phyloP scores from a whole-genome alignment of 2,888 invertebrate genomes.

The Ormyrus thymus region DNA sequence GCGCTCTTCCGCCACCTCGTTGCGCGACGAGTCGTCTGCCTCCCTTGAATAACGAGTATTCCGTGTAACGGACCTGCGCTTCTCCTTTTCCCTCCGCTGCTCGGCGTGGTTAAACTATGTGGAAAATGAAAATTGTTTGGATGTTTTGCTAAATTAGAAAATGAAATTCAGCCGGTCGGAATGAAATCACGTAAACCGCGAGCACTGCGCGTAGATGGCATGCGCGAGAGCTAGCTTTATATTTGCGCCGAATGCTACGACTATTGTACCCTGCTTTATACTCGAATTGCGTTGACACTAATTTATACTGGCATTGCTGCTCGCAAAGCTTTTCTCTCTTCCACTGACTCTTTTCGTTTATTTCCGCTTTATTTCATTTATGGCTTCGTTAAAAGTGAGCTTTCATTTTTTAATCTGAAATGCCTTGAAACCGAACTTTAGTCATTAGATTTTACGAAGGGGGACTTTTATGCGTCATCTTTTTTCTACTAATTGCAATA shows the following conservation, averaged over 20 bases:
- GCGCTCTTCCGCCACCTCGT: background rate
- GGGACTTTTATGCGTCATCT: no score
- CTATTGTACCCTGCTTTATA: background rate
- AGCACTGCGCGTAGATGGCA: background rate
- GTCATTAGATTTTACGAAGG: no score
- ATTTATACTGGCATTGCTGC: background rate
- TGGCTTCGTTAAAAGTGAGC: no score
- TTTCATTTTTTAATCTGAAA: no score
- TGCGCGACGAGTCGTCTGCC: background rate
- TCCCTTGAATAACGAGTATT: constrained; percentile 8
- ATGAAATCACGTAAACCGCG: background rate
- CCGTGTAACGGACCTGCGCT: background rate
- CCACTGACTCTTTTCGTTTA: background rate
- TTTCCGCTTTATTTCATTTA: background rate
- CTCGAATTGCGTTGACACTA: background rate
- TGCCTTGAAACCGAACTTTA: no score
- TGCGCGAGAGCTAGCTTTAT: background rate
- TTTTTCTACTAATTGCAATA: no score
- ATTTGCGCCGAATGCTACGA: background rate
- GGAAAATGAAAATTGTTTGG: no score
- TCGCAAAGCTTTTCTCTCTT: background rate
- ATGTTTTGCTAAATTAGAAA: constrained; percentile 16
- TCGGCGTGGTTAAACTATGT: background rate
- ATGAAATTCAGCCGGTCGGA: background rate
- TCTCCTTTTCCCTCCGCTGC: background rate